Base-by-base conservation (phyloP, 2,888 invertebrate species). In the Epinotia brunnichana region DNA sequence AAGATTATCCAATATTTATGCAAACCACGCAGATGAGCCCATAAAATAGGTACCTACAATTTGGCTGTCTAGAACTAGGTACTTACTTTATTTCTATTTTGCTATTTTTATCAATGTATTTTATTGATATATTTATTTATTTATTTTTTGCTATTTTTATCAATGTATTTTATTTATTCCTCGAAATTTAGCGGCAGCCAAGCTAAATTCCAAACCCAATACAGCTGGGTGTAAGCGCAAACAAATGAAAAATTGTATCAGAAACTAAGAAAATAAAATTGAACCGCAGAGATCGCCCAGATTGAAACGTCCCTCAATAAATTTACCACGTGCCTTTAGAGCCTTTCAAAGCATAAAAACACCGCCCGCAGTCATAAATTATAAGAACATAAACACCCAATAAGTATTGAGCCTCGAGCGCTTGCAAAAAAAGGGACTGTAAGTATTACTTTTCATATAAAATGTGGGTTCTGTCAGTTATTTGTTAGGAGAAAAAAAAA, bases 261-360 rank as follows among this genome's bases (percentile, higher is more conserved):
- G 81, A 84, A 77, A 79, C 82, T 81, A 79, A 82, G 79, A 77
- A 79, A 83, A 72, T 62, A 72, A 72, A 80, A 81, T 77, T 80
- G 82, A 80, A 81, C 77, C 76, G 77, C 79, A 69, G 78, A 89
- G 89, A 91, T 90, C 88, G 80, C 84, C 83, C 88, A 88, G 91
- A 92, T 92, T 91, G 90, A 91, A 90, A 86, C 85, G 86, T 91
- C 84, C 82, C 79, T 78, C 81, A 86, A 90, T 91, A 91, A 91
- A 90, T 90, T 85, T 83, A 83, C 85, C 89, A 89, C 88, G 88
- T 87, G 90, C 88, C 87, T 85, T 85, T 84, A 85, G 86, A 87
- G 82, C 82, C 79, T 80, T 76, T 81, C 79, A 80, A 82, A 82
- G 85, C 83, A 85, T 83, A 87, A 89, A 88, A 88, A 88, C 84